These are phyloP conservation scores for Agrotis exclamationis DNA, from an alignment of 2,888 invertebrate genomes.

Conservation along the genomic window DNA sequence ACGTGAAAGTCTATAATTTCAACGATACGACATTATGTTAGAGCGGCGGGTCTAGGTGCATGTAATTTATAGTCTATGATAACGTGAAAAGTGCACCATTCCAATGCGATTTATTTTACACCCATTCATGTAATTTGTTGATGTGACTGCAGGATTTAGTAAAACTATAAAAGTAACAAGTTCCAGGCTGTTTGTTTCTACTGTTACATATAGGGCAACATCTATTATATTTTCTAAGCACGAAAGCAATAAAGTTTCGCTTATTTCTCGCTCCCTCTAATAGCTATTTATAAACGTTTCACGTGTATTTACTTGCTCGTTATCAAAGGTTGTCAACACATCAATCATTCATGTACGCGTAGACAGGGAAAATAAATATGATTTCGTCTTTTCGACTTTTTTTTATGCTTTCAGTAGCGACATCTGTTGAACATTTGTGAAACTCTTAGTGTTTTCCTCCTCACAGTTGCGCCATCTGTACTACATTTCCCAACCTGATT, in stretches of 20 bases:
- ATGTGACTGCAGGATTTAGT: slow-evolving; percentile 24
- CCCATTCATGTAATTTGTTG: slow-evolving; percentile 48
- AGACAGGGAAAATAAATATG: slow-evolving; percentile 37
- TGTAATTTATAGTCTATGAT: slow-evolving; percentile 62
- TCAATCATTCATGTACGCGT: slow-evolving; percentile 45
- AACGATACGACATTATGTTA: slow-evolving; percentile 32
- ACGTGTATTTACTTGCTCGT: slow-evolving; percentile 53
- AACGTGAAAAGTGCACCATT: slow-evolving; percentile 64
- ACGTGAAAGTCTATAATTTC: slow-evolving; percentile 46
- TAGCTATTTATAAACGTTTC: slow-evolving; percentile 50
- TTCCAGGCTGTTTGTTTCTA: slow-evolving; percentile 16
- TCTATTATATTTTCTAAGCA: slow-evolving; percentile 1
- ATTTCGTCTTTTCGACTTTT: not conserved
- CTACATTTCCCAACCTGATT: not conserved
- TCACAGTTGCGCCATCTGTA: slow-evolving; percentile 47
- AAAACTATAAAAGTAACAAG: slow-evolving; percentile 22
- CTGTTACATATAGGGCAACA: slow-evolving; percentile 8
- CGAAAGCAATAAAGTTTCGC: slow-evolving; percentile 33
- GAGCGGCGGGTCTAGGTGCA: slow-evolving; percentile 33
- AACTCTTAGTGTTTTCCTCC: not conserved
- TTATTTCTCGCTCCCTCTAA: slow-evolving; percentile 31
- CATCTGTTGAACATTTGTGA: slow-evolving; percentile 35
- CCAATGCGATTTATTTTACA: slow-evolving; percentile 56
- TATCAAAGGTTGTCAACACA: slow-evolving; percentile 53
- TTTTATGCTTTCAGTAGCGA: slow-evolving; percentile 14